Evolutionary conservation across 2,888 invertebrate species (phyloP), one percentile per base, ranked within the genome.

Genomic region (Orthonychiurus folsomi): DNA sequence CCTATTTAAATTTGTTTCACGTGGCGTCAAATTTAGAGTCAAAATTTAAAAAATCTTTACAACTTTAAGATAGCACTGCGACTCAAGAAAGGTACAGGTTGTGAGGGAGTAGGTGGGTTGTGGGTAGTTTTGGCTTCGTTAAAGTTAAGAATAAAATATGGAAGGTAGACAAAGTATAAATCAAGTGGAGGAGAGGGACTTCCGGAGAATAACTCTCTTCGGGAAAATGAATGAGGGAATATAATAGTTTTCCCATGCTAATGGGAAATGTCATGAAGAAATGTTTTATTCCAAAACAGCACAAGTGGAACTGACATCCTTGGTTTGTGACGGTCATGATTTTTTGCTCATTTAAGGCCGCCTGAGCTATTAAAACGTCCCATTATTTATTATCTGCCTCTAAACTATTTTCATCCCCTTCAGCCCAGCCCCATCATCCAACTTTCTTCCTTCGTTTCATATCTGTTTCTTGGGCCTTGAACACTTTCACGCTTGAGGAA

Each of bases 251-350:
- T 37, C 15, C 37, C 15, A 37, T 37, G 37, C 37, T 37, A 37
- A 37, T 37, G 37, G 37, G 15, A 37, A 9, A 37, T 37, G 37
- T 37, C 37, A 37, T 37, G 37, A 37, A 37, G 37, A 37, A 37
- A 37, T 37, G 37, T 37, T 37, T 37, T 37, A 37, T 37, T 37
- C 37, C 37, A 37, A 37, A 37, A 37, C 37, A 37, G 37, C 37
- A 15, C 37, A 37, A 37, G 37, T 37, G 37, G 37, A 37, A 37
- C 37, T 37, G 37, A 37, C 37, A 37, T 37, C 37, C n/a, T 9
- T 37, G 37, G 37, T 37, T 37, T 37, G 37, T 37, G 37, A 37
- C 37, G 37, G 37, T 37, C 37, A 37, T 37, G 37, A 37, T 37
- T 37, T 37, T 37, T 37, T 37, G 37, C 37, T 37, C 37, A 37